These are phyloP conservation scores for Platanista minor DNA, from an alignment of 2,113 vertebrate genomes.

Conservation along the genomic window DNA sequence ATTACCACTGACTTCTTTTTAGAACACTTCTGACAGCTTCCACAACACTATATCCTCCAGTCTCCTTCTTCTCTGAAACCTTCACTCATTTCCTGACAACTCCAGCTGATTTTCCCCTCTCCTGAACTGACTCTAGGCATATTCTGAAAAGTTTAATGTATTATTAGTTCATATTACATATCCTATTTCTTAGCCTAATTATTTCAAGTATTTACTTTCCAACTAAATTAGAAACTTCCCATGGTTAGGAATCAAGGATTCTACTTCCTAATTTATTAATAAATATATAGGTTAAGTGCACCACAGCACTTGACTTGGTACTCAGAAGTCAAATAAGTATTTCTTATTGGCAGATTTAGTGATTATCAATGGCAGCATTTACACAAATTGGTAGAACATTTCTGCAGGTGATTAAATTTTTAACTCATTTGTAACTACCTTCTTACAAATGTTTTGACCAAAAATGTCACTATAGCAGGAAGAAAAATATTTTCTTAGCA, in stretches of 20 bases:
- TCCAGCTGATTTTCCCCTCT: background rate
- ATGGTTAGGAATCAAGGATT: background rate
- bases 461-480: background rate
- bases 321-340: background rate
- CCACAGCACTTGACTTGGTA: background rate
- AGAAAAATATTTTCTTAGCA: conserved; percentile 8
- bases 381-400: background rate
- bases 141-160: background rate
- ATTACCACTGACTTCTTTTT: background rate
- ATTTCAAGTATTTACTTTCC: background rate
- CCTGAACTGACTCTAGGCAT: background rate
- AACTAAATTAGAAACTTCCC: background rate
- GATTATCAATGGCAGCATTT: background rate
- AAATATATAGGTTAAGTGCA: background rate
- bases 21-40: background rate
- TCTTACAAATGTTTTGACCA: background rate
- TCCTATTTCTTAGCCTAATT: background rate
- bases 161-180: background rate
- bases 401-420: background rate
- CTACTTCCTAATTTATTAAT: background rate
- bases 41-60: background rate
- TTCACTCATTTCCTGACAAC: background rate
- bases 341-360: background rate
- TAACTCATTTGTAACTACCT: background rate
- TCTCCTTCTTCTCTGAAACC: background rate